Evolutionary conservation across 2,888 invertebrate species (phyloP).

Genomic region (Meloe dianella): DNA sequence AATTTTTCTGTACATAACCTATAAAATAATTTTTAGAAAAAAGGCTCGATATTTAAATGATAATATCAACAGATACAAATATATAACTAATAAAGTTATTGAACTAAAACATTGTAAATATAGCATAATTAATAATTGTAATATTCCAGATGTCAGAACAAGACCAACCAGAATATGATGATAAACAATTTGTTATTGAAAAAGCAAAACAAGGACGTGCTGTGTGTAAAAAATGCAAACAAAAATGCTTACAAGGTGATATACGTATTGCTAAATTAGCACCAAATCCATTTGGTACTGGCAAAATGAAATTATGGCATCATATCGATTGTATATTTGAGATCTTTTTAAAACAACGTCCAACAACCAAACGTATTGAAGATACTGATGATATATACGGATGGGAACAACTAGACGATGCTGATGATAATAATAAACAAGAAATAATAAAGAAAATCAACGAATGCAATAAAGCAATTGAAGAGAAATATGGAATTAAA

Average conservation of each 20-base stretch:
- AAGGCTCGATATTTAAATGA: too few species aligned
- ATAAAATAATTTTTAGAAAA: not conserved
- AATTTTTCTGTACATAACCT: not conserved
- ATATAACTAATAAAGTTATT: not conserved
- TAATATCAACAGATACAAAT: too few species aligned
- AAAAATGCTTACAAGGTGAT: conserved; percentile 73
- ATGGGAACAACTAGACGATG: conserved; percentile 70
- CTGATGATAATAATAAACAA: conserved; percentile 74
- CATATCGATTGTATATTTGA: conserved; percentile 83
- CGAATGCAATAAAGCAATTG: conserved; percentile 65
- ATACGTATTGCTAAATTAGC: conserved; percentile 79
- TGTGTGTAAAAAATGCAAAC: conserved; percentile 86
- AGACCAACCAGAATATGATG: conserved; percentile 19
- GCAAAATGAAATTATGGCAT: conserved; percentile 83
- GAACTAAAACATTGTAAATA: not conserved
- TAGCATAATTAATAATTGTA: not conserved
- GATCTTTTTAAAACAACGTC: conserved; percentile 77
- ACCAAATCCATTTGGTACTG: conserved; percentile 76
- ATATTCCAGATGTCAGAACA: conserved; percentile 25
- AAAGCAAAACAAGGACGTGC: conserved; percentile 82
- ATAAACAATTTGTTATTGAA: conserved; percentile 73
- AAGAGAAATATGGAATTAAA: conserved; percentile 62
- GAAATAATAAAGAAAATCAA: conserved; percentile 68
- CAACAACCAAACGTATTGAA: conserved; percentile 82
- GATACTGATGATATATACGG: conserved; percentile 78